phyloP scores from a whole-genome alignment of 1,140 invertebrate genomes.

The Limonius californicus region DNA sequence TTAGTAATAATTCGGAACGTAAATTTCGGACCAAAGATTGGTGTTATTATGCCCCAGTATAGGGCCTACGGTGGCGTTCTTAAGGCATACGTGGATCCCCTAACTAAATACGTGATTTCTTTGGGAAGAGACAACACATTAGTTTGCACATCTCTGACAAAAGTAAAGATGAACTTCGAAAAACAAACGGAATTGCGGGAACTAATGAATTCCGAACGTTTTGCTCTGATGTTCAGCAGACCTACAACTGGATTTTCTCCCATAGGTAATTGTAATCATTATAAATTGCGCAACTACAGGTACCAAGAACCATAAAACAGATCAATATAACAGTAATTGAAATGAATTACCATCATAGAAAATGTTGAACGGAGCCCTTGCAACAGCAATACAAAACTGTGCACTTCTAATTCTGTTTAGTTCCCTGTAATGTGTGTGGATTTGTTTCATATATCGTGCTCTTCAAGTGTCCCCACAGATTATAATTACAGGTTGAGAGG shows the following conservation, averaged over 20 bases:
- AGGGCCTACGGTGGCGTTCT: constrained; percentile 43
- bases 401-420: no score
- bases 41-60: constrained; percentile 39
- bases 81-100: constrained; percentile 34
- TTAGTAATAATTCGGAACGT: constrained; percentile 40
- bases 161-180: constrained; percentile 19
- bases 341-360: no score
- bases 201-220: constrained; percentile 20
- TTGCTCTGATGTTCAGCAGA: constrained; percentile 35
- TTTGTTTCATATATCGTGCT: no score
- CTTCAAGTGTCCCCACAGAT: no score
- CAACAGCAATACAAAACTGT: no score
- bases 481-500: no score
- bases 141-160: constrained; percentile 35
- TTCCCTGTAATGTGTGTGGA: no score
- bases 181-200: constrained; percentile 22
- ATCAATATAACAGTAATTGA: no score
- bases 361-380: no score
- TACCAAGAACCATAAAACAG: no score
- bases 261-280: constrained; percentile 19
- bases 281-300: no score
- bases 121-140: constrained; percentile 48
- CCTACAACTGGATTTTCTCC: constrained; percentile 35
- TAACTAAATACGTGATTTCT: constrained; percentile 41
- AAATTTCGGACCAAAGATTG: constrained; percentile 27